phyloP scores from a whole-genome alignment of 2,113 vertebrate species.

The Alces alces region DNA sequence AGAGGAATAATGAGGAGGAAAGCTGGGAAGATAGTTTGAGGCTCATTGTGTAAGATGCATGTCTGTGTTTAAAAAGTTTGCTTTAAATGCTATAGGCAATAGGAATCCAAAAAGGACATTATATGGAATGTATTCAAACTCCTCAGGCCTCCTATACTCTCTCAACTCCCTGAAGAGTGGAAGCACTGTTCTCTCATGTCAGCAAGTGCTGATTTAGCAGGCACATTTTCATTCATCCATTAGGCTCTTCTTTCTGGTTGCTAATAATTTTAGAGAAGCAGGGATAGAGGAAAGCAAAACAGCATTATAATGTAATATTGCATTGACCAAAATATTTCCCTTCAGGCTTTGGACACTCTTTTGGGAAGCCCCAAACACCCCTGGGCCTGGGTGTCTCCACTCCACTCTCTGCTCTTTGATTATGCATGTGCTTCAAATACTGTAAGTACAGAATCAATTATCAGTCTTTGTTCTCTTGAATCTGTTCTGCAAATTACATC shows the following conservation, averaged over 20 bases:
- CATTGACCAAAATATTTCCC: background rate
- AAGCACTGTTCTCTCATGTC: background rate
- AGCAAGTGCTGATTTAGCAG: background rate
- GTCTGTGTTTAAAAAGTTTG: background rate
- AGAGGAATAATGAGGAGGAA: background rate
- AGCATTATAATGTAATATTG: background rate
- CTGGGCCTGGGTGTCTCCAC: background rate
- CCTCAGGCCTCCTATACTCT: background rate
- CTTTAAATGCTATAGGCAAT: background rate
- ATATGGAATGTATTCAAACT: background rate
- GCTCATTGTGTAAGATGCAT: background rate
- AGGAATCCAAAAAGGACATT: background rate
- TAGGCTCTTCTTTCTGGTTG: background rate
- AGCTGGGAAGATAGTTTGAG: background rate
- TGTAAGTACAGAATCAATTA: constrained; percentile 64
- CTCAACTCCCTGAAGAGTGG: background rate
- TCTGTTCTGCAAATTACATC: constrained; percentile 36
- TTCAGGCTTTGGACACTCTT: background rate
- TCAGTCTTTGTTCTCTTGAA: constrained; percentile 24
- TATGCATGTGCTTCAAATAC: constrained; percentile 29
- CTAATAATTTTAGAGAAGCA: background rate
- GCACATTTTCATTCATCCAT: background rate
- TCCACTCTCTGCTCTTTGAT: constrained; percentile 39
- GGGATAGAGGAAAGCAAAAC: background rate
- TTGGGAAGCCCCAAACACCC: background rate